Conservation (phyloP, 2,797 vertebrate genomes). For the Syndactyla subalaris region DNA sequence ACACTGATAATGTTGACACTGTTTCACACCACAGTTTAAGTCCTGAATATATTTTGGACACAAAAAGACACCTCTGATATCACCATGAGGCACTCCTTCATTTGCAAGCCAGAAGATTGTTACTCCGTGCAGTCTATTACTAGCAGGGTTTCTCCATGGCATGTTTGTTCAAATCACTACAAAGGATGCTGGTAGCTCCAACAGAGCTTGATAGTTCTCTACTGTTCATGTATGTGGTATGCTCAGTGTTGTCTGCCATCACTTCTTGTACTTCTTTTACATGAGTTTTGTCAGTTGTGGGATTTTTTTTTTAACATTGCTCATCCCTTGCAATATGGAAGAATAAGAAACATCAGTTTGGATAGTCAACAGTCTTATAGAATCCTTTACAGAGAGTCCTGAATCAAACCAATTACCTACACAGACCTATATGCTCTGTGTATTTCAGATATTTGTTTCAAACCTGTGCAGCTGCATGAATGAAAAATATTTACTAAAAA, state of each 20-base stretch:
- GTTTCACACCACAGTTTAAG: not conserved
- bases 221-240: not conserved
- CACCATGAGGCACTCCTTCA: not conserved
- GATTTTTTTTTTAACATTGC: not conserved
- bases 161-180: conserved; percentile 13
- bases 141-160: not conserved
- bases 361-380: not conserved
- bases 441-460: conserved; percentile 23
- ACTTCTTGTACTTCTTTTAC: not conserved
- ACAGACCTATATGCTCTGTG: not conserved
- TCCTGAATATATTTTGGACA: not conserved
- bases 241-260: not conserved
- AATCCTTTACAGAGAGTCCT: not conserved
- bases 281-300: not conserved
- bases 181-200: conserved; percentile 4
- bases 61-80: not conserved
- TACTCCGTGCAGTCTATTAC: not conserved
- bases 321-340: not conserved
- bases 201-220: conserved; percentile 21
- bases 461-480: conserved; percentile 45
- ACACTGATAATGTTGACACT: not conserved
- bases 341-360: not conserved
- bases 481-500: conserved; percentile 48
- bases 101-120: conserved; percentile 1
- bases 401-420: not conserved